Evolutionary conservation across 2,797 vertebrate genomes (phyloP).

Genomic region (Triplophysa bombifrons): DNA sequence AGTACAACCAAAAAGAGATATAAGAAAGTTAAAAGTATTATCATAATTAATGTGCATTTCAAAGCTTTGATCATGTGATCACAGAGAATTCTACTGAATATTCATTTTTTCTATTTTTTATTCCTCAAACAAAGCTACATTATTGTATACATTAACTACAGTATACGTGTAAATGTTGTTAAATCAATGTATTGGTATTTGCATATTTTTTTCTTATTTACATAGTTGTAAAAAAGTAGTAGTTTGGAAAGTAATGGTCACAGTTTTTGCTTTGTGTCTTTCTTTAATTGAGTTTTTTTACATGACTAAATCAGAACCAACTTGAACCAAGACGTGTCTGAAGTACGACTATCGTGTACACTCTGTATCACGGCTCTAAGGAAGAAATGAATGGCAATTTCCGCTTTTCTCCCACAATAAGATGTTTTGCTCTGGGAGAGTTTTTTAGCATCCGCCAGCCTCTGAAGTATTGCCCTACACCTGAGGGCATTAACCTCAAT

Average conservation of each 20-base stretch:
- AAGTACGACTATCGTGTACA: not conserved
- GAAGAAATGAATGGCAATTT: constrained; percentile 20
- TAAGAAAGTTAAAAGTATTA: too few relatives aligned
- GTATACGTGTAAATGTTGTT: too few relatives aligned
- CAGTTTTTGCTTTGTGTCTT: not conserved
- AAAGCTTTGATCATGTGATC: too few relatives aligned
- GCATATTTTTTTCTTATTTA: not conserved
- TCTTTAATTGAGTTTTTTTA: not conserved
- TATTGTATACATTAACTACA: too few relatives aligned
- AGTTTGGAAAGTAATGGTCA: too few relatives aligned
- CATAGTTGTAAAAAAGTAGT: not conserved
- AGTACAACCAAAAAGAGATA: too few relatives aligned
- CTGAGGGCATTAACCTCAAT: constrained; percentile 44
- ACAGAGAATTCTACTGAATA: too few relatives aligned
- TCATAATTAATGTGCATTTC: too few relatives aligned
- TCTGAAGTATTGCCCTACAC: constrained; percentile 22
- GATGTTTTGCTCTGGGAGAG: constrained; percentile 3
- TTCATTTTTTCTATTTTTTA: too few relatives aligned
- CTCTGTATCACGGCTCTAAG: not conserved
- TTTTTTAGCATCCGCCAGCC: constrained; percentile 4
- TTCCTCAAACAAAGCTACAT: too few relatives aligned
- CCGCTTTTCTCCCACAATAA: constrained; percentile 23
- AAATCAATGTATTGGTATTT: too few relatives aligned
- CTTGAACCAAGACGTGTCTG: not conserved
- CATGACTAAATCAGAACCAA: not conserved